Percentiles rank a stretch among this genome's conserved stretches.
phyloP scores from a whole-genome alignment of 64 coral and sea anemone genomes.

The Porites australiensis region DNA sequence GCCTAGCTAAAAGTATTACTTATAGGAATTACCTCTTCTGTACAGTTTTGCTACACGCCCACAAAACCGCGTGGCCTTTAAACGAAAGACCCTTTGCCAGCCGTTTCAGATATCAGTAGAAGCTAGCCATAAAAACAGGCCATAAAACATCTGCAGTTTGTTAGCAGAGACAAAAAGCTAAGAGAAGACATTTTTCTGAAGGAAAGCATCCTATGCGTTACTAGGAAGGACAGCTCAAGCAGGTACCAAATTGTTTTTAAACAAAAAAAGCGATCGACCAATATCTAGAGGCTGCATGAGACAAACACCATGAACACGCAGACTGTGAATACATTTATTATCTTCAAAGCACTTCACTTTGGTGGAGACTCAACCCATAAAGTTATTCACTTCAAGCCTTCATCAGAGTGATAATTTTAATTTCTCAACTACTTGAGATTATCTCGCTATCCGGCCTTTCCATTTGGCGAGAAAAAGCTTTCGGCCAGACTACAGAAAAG shows the following conservation, averaged over 20 bases:
- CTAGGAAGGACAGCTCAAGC: too few species aligned
- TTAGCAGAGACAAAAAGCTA: not conserved
- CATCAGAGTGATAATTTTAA: not conserved
- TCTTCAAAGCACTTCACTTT: not conserved
- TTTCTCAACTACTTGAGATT: not conserved
- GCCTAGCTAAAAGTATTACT: too few species aligned
- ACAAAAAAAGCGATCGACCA: not conserved
- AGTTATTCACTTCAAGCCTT: constrained; percentile 40
- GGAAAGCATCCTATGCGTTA: too few species aligned
- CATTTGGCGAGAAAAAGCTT: not conserved
- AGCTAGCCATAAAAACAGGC: not conserved
- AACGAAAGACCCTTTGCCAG: not conserved
- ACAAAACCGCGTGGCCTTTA: too few species aligned
- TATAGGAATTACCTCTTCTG: not conserved
- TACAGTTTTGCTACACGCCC: too few species aligned
- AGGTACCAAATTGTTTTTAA: not conserved
- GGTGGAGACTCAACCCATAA: constrained; percentile 7
- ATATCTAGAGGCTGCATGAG: not conserved
- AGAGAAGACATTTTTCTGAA: not conserved
- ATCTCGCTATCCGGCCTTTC: not conserved
- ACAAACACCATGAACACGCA: not conserved
- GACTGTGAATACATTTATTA: not conserved
- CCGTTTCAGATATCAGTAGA: not conserved
- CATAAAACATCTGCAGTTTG: not conserved
- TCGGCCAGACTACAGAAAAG: not conserved